Conservation (phyloP, 2,797 vertebrate species). For the Karalla daura region DNA sequence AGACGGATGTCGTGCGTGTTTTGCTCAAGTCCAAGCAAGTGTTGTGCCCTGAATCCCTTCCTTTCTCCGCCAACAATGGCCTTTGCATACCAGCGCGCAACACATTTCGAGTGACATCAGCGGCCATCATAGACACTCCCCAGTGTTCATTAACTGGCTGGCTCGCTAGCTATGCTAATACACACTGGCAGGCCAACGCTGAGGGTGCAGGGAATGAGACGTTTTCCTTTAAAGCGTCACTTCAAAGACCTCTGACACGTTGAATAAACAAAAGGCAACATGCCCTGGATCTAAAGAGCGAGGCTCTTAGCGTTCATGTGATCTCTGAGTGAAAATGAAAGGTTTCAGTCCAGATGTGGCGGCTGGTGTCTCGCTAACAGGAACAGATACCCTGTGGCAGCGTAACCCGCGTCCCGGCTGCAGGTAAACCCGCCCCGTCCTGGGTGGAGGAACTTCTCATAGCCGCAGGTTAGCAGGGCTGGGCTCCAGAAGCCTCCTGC, state of each 20-base stretch:
- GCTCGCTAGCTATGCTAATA: neutral
- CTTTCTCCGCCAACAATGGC: neutral
- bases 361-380: neutral
- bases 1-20: neutral
- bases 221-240: neutral
- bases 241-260: neutral
- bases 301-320: neutral
- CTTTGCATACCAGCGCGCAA: conserved; percentile 3
- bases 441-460: conserved; percentile 28
- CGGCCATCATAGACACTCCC: conserved; percentile 10
- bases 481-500: neutral
- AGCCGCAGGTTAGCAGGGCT: conserved; percentile 53
- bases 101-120: conserved; percentile 13
- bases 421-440: conserved; percentile 2
- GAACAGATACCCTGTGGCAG: conserved; percentile 2
- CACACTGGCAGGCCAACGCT: no score
- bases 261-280: neutral
- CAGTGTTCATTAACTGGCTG: conserved; percentile 4
- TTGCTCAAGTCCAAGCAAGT: neutral
- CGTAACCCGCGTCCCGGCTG: neutral
- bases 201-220: neutral
- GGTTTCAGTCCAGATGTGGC: neutral
- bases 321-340: neutral
- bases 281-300: neutral
- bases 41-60: neutral